Base-by-base conservation (phyloP, 2,113 vertebrate species). In the Misgurnus mizolepis region DNA sequence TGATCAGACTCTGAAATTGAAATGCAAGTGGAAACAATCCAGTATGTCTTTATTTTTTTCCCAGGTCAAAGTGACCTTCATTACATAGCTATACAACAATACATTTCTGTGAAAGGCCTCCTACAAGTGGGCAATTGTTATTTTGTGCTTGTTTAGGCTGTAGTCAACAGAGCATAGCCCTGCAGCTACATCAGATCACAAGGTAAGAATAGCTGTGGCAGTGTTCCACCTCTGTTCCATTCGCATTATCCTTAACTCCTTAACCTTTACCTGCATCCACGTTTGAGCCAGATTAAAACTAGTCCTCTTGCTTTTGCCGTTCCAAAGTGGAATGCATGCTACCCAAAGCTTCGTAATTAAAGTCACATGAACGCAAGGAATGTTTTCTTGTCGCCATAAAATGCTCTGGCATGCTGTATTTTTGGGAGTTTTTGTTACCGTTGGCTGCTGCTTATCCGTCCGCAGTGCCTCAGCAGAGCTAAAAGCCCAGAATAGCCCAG, bases 181-280 rank as follows among this genome's bases (percentile, higher is more conserved):
- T 77, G 41, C 7, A 70, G 62, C 50, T 58, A 53, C 27, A 6
- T n/a, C n/a, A 45, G 41, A 39, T 78, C 67, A 47, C 14, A 4
- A 39, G 15, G 68, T 84, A 15, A 73, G 74, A 81, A 73, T 84
- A 78, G 79, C 61, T n/a, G 4, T 45, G 61, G 62, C 67, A 73
- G 73, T 47, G 14, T 61, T 60, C 73, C 55, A 66, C 43, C 66
- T 80, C 17, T 5, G 40, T 56, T 82, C 64, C 55, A 22, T 41
- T 18, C 73, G 2, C 39, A 53, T 68, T 55, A 70, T 76, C 34
- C 60, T 76, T 47, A 67, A 72, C 40, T 3, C 11, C 34, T 53
- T 47, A 18, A 1, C 34, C 60, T 73, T 34, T 60, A 65, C 77
- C 49, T 72, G 10, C 34, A 62, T 64, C 27, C 7, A 61, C 7